Evolutionary conservation across 1,140 invertebrate species (phyloP), one percentile per base, ranked within the genome.

Genomic region (Drosophila rufa): DNA sequence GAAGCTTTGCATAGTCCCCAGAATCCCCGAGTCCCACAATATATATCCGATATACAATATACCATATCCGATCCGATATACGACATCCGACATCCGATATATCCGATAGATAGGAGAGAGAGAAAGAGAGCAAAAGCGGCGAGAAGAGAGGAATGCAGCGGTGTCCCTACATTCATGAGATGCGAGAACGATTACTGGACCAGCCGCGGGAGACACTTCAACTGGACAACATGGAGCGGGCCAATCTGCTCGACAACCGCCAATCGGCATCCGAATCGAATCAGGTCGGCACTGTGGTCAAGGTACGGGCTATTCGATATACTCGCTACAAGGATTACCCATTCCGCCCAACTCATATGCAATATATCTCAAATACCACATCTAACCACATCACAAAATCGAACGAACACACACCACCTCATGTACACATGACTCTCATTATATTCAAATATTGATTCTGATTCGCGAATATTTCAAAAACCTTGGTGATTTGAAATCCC

Each of bases 101-200:
- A 61, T 60, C 25, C 22, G 38, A 64, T 33, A 61, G n/a, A 61
- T 92, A 93, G 85, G 30, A 12, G n/a, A 42, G 30, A 12, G 11
- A 36, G 30, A 19, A 17, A 17, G 12, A 38, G 43, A 27, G 7
- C 14, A 50, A 17, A 22, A 17, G 17, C 27, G 42, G 48, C 82
- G 92, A 93, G 73, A 25, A 55, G 64, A 43, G 50, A 50, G 91
- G 93, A 93, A 97, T 97, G 96, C 96, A 97, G 95, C 96, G 96
- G 93, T 97, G 96, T 94, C 97, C 96, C 81, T 97, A 97, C 94
- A 95, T 97, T 93, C 96, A 97, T 94, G 97, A 97, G 95, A 97
- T 97, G 97, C 97, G 97, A 94, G 96, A 97, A 95, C 96, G 96
- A 91, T 94, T 97, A 92, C 94, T 97, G 81, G 95, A 96, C 86